Conservation (phyloP, 53 echinoderm and acorn worm genomes). For the Antedon mediterranea region DNA sequence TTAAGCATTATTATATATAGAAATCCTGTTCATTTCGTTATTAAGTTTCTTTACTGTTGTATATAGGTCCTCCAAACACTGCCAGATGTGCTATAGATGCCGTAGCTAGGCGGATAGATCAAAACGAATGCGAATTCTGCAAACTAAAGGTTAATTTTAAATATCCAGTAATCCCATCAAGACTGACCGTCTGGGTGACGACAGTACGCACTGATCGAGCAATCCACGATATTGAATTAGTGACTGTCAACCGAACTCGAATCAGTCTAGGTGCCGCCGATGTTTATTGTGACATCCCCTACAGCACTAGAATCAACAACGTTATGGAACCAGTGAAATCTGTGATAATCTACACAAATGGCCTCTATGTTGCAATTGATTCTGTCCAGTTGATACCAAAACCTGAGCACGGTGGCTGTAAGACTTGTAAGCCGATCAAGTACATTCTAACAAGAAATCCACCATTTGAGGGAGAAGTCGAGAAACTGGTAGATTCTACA, state of each 20-base stretch:
- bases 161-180: slow-evolving; percentile 29
- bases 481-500: not conserved
- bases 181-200: slow-evolving; percentile 59
- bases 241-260: slow-evolving; percentile 14
- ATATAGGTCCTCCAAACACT: slow-evolving; percentile 69
- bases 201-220: slow-evolving; percentile 12
- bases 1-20: too few species aligned
- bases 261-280: slow-evolving; percentile 43
- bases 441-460: slow-evolving; percentile 50
- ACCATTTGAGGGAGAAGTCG: slow-evolving; percentile 26
- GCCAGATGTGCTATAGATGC: slow-evolving; percentile 19
- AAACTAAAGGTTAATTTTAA: slow-evolving; percentile 52
- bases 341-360: slow-evolving; percentile 28
- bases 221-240: slow-evolving; percentile 34
- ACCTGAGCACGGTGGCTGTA: slow-evolving; percentile 23
- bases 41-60: too few species aligned
- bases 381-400: slow-evolving; percentile 59
- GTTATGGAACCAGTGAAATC: slow-evolving; percentile 10
- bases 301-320: slow-evolving; percentile 40
- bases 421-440: slow-evolving; percentile 18
- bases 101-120: slow-evolving; percentile 27
- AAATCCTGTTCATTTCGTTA: too few species aligned
- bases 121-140: slow-evolving; percentile 33
- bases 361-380: slow-evolving; percentile 35
- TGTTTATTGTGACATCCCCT: slow-evolving; percentile 68